A percentile compares a stretch with the other conserved stretches of the same genome.
These are phyloP conservation scores for Esox niger DNA, from an alignment of 2,113 vertebrate species.

Conservation along the genomic window DNA sequence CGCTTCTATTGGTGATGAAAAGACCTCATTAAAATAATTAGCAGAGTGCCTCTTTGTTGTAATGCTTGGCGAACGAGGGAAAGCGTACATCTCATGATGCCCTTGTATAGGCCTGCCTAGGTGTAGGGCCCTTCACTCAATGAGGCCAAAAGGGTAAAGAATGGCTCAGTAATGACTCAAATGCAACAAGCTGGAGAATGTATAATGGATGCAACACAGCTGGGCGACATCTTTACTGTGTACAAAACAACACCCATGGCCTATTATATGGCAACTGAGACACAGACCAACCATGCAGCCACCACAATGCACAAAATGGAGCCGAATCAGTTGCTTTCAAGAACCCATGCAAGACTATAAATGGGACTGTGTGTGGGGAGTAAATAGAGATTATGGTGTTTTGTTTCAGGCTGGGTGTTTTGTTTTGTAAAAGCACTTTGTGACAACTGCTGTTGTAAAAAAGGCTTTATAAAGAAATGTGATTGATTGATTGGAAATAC, in stretches of 20 bases:
- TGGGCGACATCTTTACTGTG: slow-evolving; percentile 49
- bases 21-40: slow-evolving; percentile 82
- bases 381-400: neutral
- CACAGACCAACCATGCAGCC: neutral
- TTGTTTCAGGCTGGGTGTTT: too few relatives aligned
- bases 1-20: slow-evolving; percentile 79
- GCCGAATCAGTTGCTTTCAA: neutral
- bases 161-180: slow-evolving; percentile 71
- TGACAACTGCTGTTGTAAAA: too few relatives aligned
- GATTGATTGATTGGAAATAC: too few relatives aligned
- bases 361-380: neutral
- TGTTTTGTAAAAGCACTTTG: too few relatives aligned
- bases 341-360: neutral
- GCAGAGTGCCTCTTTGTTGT: slow-evolving; percentile 78
- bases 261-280: slow-evolving; percentile 39
- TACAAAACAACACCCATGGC: slow-evolving; percentile 38
- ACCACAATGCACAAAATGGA: too few relatives aligned
- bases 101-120: slow-evolving; percentile 57
- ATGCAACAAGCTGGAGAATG: slow-evolving; percentile 71
- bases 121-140: slow-evolving; percentile 72
- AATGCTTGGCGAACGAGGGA: slow-evolving; percentile 67
- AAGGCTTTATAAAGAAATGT: too few relatives aligned
- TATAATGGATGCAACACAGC: slow-evolving; percentile 59
- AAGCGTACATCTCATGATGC: slow-evolving; percentile 68
- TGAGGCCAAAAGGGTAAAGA: slow-evolving; percentile 73